phyloP scores from a whole-genome alignment of 1,140 invertebrate genomes.

The Apis cerana region DNA sequence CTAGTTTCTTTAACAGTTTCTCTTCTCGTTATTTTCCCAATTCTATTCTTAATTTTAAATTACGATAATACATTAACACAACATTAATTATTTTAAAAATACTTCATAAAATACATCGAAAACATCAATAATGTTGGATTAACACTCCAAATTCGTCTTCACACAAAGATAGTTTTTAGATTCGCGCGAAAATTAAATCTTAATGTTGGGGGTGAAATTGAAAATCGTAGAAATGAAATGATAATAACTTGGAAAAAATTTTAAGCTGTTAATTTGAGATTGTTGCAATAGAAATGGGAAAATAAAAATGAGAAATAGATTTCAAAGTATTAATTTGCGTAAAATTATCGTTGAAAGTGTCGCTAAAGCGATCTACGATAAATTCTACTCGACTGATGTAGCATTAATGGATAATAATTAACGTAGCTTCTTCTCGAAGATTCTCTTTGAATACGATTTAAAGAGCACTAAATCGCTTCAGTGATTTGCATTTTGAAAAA shows the following conservation, averaged over 20 bases:
- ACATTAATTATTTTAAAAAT: no score
- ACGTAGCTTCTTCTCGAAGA: neutral
- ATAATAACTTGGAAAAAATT: neutral
- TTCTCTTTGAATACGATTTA: neutral
- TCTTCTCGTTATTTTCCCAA: no score
- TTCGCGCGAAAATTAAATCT: neutral
- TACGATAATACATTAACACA: no score
- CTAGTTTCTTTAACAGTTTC: no score
- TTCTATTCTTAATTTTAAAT: no score
- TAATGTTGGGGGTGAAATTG: neutral
- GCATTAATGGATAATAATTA: slow-evolving; percentile 44
- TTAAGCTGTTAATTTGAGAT: slow-evolving; percentile 2
- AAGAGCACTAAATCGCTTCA: neutral
- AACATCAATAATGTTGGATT: no score
- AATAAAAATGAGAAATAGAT: no score
- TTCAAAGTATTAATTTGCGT: slow-evolving; percentile 2
- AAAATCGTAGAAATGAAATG: slow-evolving; percentile 9
- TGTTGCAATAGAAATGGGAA: neutral
- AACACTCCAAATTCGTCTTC: neutral
- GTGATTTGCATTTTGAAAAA: neutral
- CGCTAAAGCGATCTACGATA: neutral
- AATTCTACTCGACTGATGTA: neutral
- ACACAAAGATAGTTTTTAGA: no score
- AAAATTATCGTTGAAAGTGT: slow-evolving; percentile 22
- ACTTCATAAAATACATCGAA: no score